These are phyloP conservation scores for Homarus americanus DNA, from an alignment of 1,140 invertebrate species.

Conservation along the genomic window DNA sequence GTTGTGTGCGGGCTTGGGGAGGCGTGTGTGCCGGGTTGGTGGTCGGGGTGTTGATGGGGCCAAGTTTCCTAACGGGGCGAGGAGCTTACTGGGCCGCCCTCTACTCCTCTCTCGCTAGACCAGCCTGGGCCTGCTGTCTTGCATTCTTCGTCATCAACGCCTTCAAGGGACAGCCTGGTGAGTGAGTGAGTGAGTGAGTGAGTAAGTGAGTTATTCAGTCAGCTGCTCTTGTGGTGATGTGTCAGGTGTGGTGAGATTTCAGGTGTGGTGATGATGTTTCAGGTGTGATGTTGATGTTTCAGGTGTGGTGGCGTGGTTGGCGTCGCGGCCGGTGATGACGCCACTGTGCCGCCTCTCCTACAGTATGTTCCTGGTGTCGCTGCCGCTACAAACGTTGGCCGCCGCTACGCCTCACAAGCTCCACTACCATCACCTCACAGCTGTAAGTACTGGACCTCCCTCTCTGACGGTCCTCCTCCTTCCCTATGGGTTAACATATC, in stretches of 20 bases:
- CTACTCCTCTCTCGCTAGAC: constrained; percentile 52
- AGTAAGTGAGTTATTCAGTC: too few species aligned
- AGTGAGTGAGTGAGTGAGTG: too few species aligned
- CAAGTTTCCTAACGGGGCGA: neutral
- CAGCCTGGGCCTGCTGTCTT: constrained; percentile 40
- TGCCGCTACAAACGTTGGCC: constrained; percentile 43
- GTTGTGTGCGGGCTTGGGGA: constrained; percentile 29
- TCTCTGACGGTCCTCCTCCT: too few species aligned
- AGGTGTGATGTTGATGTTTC: neutral
- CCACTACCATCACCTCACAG: constrained; percentile 53
- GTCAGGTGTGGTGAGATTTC: too few species aligned
- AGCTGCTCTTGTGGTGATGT: too few species aligned
- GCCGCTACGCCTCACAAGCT: constrained; percentile 39
- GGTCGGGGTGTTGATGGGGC: constrained; percentile 26
- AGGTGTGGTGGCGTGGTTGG: constrained; percentile 41
- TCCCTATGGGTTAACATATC: too few species aligned
- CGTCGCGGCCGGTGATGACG: constrained; percentile 26
- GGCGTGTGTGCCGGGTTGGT: neutral
- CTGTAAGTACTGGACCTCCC: too few species aligned
- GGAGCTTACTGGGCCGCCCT: constrained; percentile 39
- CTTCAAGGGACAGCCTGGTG: constrained; percentile 45
- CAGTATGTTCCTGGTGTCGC: constrained; percentile 53
- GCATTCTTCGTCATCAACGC: constrained; percentile 51
- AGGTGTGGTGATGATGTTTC: too few species aligned
- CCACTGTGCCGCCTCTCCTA: constrained; percentile 51